These are phyloP conservation scores for Aplochiton taeniatus DNA, from an alignment of 2,797 vertebrate species.

Conservation along the genomic window DNA sequence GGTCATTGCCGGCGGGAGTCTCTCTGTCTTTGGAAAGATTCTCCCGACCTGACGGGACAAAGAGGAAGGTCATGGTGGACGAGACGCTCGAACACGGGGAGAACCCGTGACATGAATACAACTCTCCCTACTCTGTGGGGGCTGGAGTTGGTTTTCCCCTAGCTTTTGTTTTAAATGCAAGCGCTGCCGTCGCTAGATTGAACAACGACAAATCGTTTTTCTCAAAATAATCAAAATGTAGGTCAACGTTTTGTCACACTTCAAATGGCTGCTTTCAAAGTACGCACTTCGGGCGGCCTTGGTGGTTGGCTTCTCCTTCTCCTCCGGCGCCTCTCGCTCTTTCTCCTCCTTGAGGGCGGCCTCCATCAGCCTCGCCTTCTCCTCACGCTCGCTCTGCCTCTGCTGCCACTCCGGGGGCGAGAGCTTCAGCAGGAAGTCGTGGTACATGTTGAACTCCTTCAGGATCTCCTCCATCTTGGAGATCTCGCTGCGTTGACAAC, in stretches of 20 bases:
- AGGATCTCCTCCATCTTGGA: conserved; percentile 78
- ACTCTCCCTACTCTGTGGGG: too few relatives aligned
- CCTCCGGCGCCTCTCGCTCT: conserved; percentile 11
- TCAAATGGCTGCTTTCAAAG: not conserved
- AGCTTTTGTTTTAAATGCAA: too few relatives aligned
- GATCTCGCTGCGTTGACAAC: conserved; percentile 76
- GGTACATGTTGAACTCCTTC: conserved; percentile 80
- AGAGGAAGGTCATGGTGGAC: too few relatives aligned
- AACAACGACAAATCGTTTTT: too few relatives aligned
- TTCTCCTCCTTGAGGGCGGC: conserved; percentile 17
- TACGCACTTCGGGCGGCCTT: not conserved
- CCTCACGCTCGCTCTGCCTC: conserved; percentile 52
- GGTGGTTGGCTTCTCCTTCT: too few relatives aligned
- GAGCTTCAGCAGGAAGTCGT: conserved; percentile 84
- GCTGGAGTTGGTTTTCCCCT: too few relatives aligned
- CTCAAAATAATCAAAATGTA: too few relatives aligned
- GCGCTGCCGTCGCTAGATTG: too few relatives aligned
- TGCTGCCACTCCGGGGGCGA: conserved; percentile 87
- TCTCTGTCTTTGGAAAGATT: not conserved
- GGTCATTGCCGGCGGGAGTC: not conserved
- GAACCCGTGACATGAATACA: too few relatives aligned
- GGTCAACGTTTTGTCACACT: not conserved
- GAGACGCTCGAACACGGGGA: too few relatives aligned
- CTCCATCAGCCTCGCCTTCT: conserved; percentile 6
- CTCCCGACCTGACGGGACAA: not conserved